A percentile compares a stretch with the other conserved stretches of the same genome.
phyloP scores from a whole-genome alignment of 2,797 vertebrate genomes.

The Muscicapa comitata region DNA sequence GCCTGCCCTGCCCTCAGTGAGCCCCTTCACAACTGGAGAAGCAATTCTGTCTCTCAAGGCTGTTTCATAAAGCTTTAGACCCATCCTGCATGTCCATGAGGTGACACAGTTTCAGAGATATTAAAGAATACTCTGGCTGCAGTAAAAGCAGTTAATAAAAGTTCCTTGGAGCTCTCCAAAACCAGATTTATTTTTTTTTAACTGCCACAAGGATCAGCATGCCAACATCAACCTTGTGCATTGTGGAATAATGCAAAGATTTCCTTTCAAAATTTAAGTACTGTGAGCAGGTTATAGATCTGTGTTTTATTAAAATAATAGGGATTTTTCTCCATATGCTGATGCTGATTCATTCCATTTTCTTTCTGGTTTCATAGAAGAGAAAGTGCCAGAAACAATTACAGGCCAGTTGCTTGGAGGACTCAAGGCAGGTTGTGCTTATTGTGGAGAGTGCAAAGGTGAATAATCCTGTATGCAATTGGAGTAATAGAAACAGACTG shows the following conservation, averaged over 20 bases:
- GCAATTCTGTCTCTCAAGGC: not conserved
- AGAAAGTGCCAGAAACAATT: not conserved
- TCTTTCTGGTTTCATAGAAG: not conserved
- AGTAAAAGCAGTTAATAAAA: not conserved
- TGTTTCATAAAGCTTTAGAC: not conserved
- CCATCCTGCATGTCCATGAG: not conserved
- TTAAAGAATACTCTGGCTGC: not conserved
- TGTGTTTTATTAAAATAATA: not conserved
- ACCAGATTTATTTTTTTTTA: not conserved
- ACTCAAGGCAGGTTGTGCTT: not conserved
- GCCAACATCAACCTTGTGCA: rapidly evolving
- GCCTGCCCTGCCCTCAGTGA: not conserved
- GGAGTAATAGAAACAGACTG: not conserved
- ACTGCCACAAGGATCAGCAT: not conserved
- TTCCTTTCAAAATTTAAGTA: not conserved
- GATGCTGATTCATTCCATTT: not conserved
- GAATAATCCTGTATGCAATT: not conserved
- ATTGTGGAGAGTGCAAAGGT: not conserved
- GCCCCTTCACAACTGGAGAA: not conserved
- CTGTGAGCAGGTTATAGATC: not conserved
- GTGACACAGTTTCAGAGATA: not conserved
- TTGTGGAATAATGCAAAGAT: not conserved
- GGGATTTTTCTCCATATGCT: not conserved
- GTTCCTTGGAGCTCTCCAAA: not conserved
- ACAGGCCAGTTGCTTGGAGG: not conserved